phyloP scores from a whole-genome alignment of 2,888 invertebrate genomes.

The Dryadula phaetusa region DNA sequence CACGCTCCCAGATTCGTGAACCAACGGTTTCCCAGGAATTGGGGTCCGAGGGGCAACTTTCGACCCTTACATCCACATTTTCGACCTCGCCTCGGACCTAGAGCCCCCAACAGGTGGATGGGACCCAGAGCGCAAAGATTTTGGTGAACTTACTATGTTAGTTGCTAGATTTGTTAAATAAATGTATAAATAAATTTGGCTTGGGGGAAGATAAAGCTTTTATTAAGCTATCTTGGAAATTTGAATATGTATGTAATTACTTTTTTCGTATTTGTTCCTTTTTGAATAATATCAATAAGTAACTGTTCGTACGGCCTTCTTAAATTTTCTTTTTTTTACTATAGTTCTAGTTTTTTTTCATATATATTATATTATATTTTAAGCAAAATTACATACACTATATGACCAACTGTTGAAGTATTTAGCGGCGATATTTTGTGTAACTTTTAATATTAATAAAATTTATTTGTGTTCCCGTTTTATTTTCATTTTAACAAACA shows the following conservation, averaged over 20 bases:
- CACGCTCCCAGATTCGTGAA: slow-evolving; percentile 56
- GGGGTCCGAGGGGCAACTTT: slow-evolving; percentile 68
- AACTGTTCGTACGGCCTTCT: no score
- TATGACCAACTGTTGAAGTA: neutral
- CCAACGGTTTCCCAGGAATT: slow-evolving; percentile 72
- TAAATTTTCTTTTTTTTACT: no score
- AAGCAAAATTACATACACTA: neutral
- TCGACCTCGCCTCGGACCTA: slow-evolving; percentile 69
- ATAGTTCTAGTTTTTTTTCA: neutral
- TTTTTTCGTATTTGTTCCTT: no score
- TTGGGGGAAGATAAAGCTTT: neutral
- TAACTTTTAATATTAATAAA: slow-evolving; percentile 17
- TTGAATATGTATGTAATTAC: neutral
- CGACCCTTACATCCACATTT: slow-evolving; percentile 59
- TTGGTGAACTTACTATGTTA: slow-evolving; percentile 67
- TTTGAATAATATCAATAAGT: no score
- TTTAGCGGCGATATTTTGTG: neutral
- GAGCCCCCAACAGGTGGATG: slow-evolving; percentile 69
- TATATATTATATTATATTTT: neutral
- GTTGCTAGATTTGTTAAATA: slow-evolving; percentile 21
- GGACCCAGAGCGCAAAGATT: slow-evolving; percentile 74
- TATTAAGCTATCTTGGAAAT: slow-evolving; percentile 8
- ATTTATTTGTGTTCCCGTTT: slow-evolving; percentile 6
- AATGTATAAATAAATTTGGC: neutral
- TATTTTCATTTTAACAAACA: slow-evolving; percentile 12